These are phyloP conservation scores for Ibycter americanus DNA, from an alignment of 2,797 vertebrate genomes.

Conservation along the genomic window DNA sequence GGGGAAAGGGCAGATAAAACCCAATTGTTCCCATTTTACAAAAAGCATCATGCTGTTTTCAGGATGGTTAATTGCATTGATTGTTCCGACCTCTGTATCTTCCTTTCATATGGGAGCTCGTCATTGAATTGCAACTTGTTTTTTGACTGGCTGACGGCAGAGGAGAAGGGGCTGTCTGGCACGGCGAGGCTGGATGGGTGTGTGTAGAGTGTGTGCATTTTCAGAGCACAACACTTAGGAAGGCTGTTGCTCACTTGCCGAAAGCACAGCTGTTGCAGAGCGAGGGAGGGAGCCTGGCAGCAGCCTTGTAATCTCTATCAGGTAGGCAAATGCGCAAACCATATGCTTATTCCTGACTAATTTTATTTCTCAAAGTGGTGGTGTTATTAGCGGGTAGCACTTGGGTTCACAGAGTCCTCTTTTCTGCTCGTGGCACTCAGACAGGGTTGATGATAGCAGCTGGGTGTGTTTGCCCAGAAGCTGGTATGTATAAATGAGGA, in stretches of 20 bases:
- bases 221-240: constrained; percentile 36
- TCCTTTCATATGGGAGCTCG: neutral
- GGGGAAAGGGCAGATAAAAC: neutral
- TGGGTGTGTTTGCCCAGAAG: constrained; percentile 16
- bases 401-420: neutral
- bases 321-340: constrained; percentile 47
- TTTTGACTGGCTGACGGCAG: neutral
- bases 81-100: neutral
- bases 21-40: neutral
- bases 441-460: neutral
- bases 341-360: neutral
- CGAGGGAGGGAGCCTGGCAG: neutral
- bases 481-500: neutral
- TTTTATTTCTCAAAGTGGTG: neutral
- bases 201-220: neutral
- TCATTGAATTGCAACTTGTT: constrained; percentile 34
- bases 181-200: constrained; percentile 18
- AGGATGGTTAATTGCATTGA: neutral
- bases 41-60: neutral
- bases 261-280: constrained; percentile 49
- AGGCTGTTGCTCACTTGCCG: constrained; percentile 35
- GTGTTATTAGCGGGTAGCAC: neutral
- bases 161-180: constrained; percentile 66
- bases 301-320: constrained; percentile 1
- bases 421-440: neutral